Conservation (phyloP, 2,888 invertebrate genomes). For the Tachina lurida region DNA sequence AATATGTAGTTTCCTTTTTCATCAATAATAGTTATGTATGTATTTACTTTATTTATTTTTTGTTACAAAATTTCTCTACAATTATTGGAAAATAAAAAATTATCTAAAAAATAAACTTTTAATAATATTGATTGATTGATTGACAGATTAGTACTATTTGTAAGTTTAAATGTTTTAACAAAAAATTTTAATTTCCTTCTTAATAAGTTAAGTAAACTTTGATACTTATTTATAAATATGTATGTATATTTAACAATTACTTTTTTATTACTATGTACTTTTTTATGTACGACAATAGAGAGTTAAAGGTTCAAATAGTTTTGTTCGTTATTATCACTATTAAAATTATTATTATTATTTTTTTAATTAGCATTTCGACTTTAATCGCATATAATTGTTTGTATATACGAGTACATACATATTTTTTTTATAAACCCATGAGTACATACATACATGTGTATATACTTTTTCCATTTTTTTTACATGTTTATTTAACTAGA, state of each 20-base stretch:
- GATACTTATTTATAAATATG: constrained; percentile 46
- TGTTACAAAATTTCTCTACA: constrained; percentile 1
- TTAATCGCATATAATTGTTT: constrained; percentile 16
- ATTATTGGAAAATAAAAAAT: background rate
- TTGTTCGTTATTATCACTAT: constrained; percentile 10
- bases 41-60: constrained; percentile 3
- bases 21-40: background rate
- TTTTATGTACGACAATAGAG: constrained; percentile 20
- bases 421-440: constrained; percentile 25
- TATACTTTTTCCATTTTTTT: no score
- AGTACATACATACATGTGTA: background rate
- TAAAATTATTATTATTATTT: constrained; percentile 3
- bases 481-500: constrained; percentile 2
- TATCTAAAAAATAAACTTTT: constrained; percentile 15
- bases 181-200: constrained; percentile 21
- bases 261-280: constrained; percentile 7
- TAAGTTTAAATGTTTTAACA: constrained; percentile 35
- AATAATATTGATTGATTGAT: background rate
- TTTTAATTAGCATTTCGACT: constrained; percentile 15
- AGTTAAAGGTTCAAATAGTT: constrained; percentile 59
- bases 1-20: no score
- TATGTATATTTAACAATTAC: background rate
- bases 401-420: background rate
- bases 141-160: constrained; percentile 7
- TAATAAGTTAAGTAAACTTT: constrained; percentile 71